Conservation (phyloP, 2,113 vertebrate genomes). For the Cacatua alba region DNA sequence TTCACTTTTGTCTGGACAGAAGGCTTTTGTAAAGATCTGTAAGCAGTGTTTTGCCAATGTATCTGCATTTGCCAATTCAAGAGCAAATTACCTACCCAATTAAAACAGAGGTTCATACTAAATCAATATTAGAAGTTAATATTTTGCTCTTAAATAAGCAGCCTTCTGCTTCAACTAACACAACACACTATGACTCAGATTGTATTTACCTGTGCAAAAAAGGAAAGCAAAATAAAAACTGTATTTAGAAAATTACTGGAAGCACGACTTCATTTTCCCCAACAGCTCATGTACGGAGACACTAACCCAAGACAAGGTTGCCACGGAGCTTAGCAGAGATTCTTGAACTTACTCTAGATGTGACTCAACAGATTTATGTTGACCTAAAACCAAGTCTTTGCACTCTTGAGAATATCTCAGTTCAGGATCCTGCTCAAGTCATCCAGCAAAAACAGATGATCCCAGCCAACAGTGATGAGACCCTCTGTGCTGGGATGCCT, state of each 20-base stretch:
- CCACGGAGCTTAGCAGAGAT: not conserved
- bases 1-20: not conserved
- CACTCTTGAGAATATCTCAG: not conserved
- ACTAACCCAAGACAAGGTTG: not conserved
- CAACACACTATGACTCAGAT: not conserved
- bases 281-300: not conserved
- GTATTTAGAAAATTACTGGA: not conserved
- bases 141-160: slow-evolving; percentile 1
- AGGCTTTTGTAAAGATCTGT: not conserved
- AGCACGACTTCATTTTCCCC: not conserved
- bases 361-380: not conserved
- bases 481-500: not conserved
- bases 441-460: not conserved
- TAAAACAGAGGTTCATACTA: not conserved
- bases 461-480: not conserved
- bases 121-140: slow-evolving; percentile 12
- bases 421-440: not conserved
- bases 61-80: not conserved
- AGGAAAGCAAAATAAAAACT: slow-evolving; percentile 6
- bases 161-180: slow-evolving; percentile 3
- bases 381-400: not conserved
- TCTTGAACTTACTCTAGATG: not conserved
- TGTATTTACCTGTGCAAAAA: not conserved
- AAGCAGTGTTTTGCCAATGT: not conserved
- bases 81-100: not conserved